Evolutionary conservation across 2,113 vertebrate genomes (phyloP), one percentile per base, ranked within the genome.

Genomic region (Seriola aureovittata): DNA sequence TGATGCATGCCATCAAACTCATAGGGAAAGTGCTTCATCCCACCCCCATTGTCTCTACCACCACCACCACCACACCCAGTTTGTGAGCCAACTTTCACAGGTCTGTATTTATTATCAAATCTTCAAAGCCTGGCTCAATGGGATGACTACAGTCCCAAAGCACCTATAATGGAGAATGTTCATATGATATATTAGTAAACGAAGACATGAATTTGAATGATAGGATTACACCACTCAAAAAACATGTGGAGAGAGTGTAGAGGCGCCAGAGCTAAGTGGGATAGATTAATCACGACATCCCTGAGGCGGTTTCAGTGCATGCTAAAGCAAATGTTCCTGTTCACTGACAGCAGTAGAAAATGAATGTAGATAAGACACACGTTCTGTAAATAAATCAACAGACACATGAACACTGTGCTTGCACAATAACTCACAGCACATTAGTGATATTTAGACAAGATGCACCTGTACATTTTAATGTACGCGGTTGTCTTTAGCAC

Each of bases 1-100:
- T 95, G 93, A 95, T 93, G 82, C 91, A 93, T 92, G 71, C 92
- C 88, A 94, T 95, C 90, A 94, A 91, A 93, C 86, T 90, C 88
- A 60, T 60, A 75, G 86, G 76, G 81, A 86, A 91, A 89, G 82
- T 82, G 89, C 64, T 84, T 85, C 62, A 50, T 71, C 74, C 76
- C 75, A 71, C 69, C 85, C 57, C 55, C 44, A 46, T 78, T 88
- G 78, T 82, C 71, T 81, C 48, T 77, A 75, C 66, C 66, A 44
- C 17, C 29, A 29, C 25, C 58, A 16, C 17, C 85, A 60, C 80
- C 71, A 75, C 82, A 46, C 59, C 85, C 73, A 75, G 71, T 88
- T 73, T 76, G 84, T 69, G 81, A 40, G 84, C 85, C 78, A 85
- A 88, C 81, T 79, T 84, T 78, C 70, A 70, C 69, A 48, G 65